Percentiles rank a stretch among this genome's conserved stretches.
Evolutionary conservation across 1,140 invertebrate genomes (phyloP).

Genomic region (Cyclargus thomasi): DNA sequence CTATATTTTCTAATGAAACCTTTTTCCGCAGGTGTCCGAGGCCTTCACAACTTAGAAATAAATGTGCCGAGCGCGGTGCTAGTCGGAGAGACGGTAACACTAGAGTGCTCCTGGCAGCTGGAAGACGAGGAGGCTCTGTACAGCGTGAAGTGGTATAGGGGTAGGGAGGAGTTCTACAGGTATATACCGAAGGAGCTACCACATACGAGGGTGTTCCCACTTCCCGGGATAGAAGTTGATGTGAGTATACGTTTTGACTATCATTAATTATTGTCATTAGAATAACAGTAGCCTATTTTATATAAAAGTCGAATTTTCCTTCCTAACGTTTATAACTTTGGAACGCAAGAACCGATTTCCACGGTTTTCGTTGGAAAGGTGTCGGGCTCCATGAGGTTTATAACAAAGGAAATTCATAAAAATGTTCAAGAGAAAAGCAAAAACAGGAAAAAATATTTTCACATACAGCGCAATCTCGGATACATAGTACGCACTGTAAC

Average conservation of each 20-base stretch:
- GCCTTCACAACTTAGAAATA: constrained; percentile 80
- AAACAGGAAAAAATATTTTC: too few relatives aligned
- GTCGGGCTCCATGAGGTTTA: too few relatives aligned
- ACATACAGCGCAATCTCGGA: too few relatives aligned
- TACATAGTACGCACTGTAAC: too few relatives aligned
- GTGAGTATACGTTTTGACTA: constrained; percentile 76
- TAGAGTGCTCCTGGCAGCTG: constrained; percentile 84
- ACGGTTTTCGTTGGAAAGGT: too few relatives aligned
- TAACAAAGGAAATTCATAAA: too few relatives aligned
- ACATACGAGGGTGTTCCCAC: constrained; percentile 79
- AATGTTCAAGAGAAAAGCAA: too few relatives aligned
- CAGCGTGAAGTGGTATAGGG: constrained; percentile 86
- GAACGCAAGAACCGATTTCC: too few relatives aligned
- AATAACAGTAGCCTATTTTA: too few relatives aligned
- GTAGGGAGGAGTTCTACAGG: constrained; percentile 85
- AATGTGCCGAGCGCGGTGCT: constrained; percentile 79
- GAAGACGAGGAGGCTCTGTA: constrained; percentile 81
- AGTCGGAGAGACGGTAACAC: constrained; percentile 78
- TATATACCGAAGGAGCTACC: constrained; percentile 82
- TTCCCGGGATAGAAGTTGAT: constrained; percentile 82
- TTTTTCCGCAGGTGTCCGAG: constrained; percentile 74
- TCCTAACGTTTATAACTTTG: too few relatives aligned
- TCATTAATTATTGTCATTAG: too few relatives aligned
- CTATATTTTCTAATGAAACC: background rate
- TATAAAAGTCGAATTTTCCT: too few relatives aligned